A percentile compares a stretch with the other conserved stretches of the same genome.
phyloP scores from a whole-genome alignment of 2,113 vertebrate species.

The Euleptes europaea region DNA sequence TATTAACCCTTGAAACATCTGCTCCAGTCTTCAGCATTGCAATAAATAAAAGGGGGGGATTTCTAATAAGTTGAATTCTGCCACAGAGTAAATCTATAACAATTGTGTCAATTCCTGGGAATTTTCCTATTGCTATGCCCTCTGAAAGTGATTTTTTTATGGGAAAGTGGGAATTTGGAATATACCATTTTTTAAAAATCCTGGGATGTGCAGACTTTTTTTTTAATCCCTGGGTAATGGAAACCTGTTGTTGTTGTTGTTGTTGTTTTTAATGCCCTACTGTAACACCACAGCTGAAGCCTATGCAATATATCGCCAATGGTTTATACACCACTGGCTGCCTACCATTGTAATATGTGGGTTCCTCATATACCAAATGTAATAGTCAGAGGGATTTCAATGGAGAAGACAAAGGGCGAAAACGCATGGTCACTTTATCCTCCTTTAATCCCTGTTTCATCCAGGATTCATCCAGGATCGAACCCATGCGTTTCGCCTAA shows the following conservation, averaged over 20 bases:
- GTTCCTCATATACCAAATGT: background rate
- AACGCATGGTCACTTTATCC: too few relatives aligned
- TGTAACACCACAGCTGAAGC: background rate
- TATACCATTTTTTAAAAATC: constrained; percentile 18
- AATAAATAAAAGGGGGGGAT: constrained; percentile 29
- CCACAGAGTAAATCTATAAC: constrained; percentile 42
- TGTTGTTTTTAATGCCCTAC: constrained; percentile 27
- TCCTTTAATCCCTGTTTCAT: too few relatives aligned
- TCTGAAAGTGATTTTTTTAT: constrained; percentile 22
- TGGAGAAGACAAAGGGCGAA: background rate
- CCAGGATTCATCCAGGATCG: too few relatives aligned
- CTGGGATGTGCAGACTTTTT: constrained; percentile 14
- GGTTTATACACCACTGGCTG: background rate
- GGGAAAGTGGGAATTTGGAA: constrained; percentile 30
- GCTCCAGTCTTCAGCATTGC: background rate
- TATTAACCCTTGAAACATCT: constrained; percentile 77
- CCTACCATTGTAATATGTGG: background rate
- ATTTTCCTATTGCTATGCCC: constrained; percentile 21
- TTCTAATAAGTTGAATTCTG: constrained; percentile 43
- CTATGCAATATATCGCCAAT: background rate
- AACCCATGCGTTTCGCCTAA: too few relatives aligned
- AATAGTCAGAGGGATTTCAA: background rate
- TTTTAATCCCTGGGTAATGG: constrained; percentile 40
- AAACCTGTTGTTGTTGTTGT: background rate
- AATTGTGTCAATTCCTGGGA: constrained; percentile 13